These are phyloP conservation scores for Brachionus plicatilis DNA, from an alignment of 1,140 invertebrate species.

Conservation along the genomic window DNA sequence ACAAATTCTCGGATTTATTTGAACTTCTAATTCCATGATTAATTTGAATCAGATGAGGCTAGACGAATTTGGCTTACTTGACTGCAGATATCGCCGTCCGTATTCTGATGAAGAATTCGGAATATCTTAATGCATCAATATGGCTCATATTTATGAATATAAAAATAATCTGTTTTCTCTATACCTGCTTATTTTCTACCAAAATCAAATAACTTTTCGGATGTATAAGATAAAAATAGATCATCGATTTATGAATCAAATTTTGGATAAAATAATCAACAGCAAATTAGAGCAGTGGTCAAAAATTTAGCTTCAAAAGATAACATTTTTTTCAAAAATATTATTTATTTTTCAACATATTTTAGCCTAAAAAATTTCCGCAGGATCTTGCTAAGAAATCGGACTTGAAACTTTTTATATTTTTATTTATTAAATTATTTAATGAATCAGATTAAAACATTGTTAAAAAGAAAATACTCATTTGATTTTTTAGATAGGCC, in stretches of 20 bases:
- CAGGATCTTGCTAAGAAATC: background rate
- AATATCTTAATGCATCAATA: background rate
- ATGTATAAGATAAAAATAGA: background rate
- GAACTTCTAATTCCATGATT: background rate
- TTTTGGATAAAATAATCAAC: background rate
- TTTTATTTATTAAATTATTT: too few relatives aligned
- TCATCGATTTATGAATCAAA: background rate
- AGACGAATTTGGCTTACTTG: background rate
- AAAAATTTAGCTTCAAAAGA: background rate
- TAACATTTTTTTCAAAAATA: background rate
- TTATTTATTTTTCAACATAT: background rate
- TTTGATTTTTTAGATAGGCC: too few relatives aligned
- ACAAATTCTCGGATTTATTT: background rate
- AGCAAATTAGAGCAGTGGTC: background rate
- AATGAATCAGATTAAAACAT: too few relatives aligned
- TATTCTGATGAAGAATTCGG: background rate
- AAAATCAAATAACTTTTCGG: background rate
- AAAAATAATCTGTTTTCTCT: background rate
- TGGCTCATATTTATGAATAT: background rate
- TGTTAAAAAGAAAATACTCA: too few relatives aligned
- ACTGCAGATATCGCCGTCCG: background rate
- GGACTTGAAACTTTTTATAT: background rate
- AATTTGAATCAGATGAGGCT: background rate
- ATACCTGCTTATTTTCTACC: background rate
- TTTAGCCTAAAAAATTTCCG: background rate